Conservation (phyloP, 2,888 invertebrate genomes). For the Subacronicta megacephala region DNA sequence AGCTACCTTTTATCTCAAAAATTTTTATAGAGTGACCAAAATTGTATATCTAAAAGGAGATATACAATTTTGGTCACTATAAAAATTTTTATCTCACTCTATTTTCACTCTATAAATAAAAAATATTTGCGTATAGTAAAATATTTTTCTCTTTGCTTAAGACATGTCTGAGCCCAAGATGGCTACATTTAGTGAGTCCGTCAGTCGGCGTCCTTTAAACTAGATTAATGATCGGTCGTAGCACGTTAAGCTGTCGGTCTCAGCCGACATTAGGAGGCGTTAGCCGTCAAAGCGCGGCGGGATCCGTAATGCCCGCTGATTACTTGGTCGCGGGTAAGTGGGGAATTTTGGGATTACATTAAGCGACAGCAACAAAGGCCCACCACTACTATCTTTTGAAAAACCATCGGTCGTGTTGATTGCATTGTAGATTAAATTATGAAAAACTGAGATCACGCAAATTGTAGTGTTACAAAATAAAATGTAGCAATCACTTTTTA, state of each 20-base stretch:
- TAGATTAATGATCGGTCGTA: slow-evolving; percentile 55
- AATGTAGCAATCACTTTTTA: too few relatives aligned
- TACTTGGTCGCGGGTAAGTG: slow-evolving; percentile 47
- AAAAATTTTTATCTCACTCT: too few relatives aligned
- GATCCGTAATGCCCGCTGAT: slow-evolving; percentile 48
- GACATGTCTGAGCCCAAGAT: slow-evolving; percentile 25
- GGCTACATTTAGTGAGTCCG: slow-evolving; percentile 46
- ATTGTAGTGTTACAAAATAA: background rate
- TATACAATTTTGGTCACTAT: too few relatives aligned
- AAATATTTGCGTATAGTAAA: background rate
- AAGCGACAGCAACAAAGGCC: slow-evolving; percentile 38
- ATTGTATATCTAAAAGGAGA: too few relatives aligned
- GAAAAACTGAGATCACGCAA: background rate
- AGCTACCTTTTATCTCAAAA: too few relatives aligned
- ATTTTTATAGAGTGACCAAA: too few relatives aligned
- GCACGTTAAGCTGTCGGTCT: slow-evolving; percentile 53
- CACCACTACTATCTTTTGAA: background rate
- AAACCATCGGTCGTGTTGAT: slow-evolving; percentile 21
- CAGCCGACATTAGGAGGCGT: slow-evolving; percentile 53
- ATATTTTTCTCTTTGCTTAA: slow-evolving; percentile 5
- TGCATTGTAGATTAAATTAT: slow-evolving; percentile 2
- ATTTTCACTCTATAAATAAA: too few relatives aligned
- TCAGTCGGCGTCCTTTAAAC: slow-evolving; percentile 52
- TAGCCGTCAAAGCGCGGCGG: slow-evolving; percentile 48
- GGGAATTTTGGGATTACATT: slow-evolving; percentile 49